Conservation (phyloP, 1,140 invertebrate genomes). For the Drosophila ogumai region DNA sequence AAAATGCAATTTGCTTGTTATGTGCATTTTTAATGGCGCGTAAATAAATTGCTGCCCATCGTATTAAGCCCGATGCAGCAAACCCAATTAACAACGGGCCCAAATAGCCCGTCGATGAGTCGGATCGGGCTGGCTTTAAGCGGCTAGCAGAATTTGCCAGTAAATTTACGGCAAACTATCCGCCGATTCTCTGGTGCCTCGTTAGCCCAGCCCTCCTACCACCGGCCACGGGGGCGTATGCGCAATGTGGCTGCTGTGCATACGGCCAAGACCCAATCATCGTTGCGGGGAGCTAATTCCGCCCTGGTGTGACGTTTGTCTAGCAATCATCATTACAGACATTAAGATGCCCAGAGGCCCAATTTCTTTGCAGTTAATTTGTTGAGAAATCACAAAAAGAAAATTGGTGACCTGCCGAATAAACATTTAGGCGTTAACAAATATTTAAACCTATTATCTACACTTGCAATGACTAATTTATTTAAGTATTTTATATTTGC, state of each 20-base stretch:
- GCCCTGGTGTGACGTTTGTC: slow-evolving; percentile 43
- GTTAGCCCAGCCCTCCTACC: slow-evolving; percentile 13
- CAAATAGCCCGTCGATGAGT: slow-evolving; percentile 37
- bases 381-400: slow-evolving; percentile 9
- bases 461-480: background rate
- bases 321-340: slow-evolving; percentile 39
- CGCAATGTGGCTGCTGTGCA: slow-evolving; percentile 26
- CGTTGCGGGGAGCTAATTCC: slow-evolving; percentile 44
- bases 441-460: background rate
- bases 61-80: slow-evolving; percentile 56
- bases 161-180: slow-evolving; percentile 52
- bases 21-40: slow-evolving; percentile 58
- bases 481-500: background rate
- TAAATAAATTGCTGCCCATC: slow-evolving; percentile 67
- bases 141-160: slow-evolving; percentile 6
- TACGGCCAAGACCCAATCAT: slow-evolving; percentile 42
- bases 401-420: background rate
- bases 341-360: slow-evolving; percentile 34
- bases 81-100: slow-evolving; percentile 60
- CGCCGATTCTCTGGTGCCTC: slow-evolving; percentile 51
- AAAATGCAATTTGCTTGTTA: slow-evolving; percentile 59
- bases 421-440: background rate
- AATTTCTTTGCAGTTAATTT: slow-evolving; percentile 36
- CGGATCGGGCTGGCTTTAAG: slow-evolving; percentile 41
- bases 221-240: slow-evolving; percentile 41